phyloP scores from a whole-genome alignment of 2,113 vertebrate genomes.

The Cyphomyrus discorhynchus region DNA sequence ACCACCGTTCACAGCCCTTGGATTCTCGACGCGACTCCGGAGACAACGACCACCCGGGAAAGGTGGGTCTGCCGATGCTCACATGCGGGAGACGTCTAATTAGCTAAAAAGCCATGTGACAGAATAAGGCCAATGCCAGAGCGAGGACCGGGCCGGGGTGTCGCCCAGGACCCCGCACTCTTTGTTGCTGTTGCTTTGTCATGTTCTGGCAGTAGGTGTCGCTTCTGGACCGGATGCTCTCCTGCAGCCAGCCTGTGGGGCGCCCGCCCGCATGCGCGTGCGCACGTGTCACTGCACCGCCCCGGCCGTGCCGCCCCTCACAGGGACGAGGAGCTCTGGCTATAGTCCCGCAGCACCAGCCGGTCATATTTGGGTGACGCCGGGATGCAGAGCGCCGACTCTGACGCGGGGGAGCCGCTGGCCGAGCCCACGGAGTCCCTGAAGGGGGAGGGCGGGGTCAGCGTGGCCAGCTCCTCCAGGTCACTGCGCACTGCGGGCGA shows the following conservation, averaged over 20 bases:
- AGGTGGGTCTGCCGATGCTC: slow-evolving; percentile 19
- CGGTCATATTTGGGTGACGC: slow-evolving; percentile 85
- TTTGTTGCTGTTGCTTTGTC: not conserved
- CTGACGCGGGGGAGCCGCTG: slow-evolving; percentile 70
- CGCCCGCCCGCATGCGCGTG: not conserved
- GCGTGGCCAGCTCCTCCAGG: slow-evolving; percentile 84
- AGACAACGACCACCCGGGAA: not conserved
- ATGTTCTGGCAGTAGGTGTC: not conserved
- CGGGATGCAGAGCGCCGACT: slow-evolving; percentile 75
- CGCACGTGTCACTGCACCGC: slow-evolving; percentile 6
- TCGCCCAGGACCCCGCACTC: slow-evolving; percentile 34
- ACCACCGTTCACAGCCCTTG: slow-evolving; percentile 3
- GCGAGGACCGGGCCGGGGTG: slow-evolving; percentile 56
- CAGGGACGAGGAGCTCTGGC: slow-evolving; percentile 97
- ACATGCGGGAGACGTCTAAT: slow-evolving; percentile 51
- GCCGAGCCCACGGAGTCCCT: slow-evolving; percentile 87
- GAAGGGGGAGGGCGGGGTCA: slow-evolving; percentile 95
- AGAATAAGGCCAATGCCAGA: slow-evolving; percentile 85
- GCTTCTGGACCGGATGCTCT: slow-evolving; percentile 26
- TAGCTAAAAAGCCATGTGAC: slow-evolving; percentile 77
- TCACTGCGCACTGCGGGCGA: slow-evolving; percentile 66
- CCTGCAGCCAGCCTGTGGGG: not conserved
- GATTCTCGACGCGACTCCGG: not conserved
- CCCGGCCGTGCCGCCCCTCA: slow-evolving; percentile 54
- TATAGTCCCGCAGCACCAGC: slow-evolving; percentile 89